Evolutionary conservation across 2,888 invertebrate genomes (phyloP).

Genomic region (Aleiodes testaceus): DNA sequence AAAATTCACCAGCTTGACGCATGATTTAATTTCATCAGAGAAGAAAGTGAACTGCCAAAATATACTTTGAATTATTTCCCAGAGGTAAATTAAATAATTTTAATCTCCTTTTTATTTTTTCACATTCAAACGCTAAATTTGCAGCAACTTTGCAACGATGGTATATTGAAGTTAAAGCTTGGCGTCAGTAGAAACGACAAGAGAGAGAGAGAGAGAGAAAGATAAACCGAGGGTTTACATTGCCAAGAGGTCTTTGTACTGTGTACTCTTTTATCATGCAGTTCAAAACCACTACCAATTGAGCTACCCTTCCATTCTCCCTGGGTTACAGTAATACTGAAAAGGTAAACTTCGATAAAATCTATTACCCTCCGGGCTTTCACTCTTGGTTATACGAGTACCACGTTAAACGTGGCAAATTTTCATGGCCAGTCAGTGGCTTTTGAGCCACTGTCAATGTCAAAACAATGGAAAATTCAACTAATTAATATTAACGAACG

Average conservation of each 20-base stretch:
- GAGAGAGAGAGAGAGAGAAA: slow-evolving; percentile 2
- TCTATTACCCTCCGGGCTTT: slow-evolving; percentile 26
- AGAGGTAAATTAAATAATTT: neutral
- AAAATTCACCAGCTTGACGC: slow-evolving; percentile 2
- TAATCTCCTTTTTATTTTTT: neutral
- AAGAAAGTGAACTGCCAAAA: slow-evolving; percentile 4
- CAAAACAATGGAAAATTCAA: slow-evolving; percentile 49
- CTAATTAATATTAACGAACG: slow-evolving; percentile 46
- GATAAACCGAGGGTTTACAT: neutral
- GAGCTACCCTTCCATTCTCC: neutral
- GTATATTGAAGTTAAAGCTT: neutral
- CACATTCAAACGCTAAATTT: neutral
- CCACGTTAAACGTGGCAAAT: slow-evolving; percentile 3
- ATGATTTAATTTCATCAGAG: slow-evolving; percentile 10
- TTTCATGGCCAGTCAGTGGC: slow-evolving; percentile 24
- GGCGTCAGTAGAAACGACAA: neutral
- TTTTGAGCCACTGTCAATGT: slow-evolving; percentile 46
- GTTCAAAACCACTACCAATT: slow-evolving; percentile 19
- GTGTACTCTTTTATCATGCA: slow-evolving; percentile 11
- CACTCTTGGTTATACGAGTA: slow-evolving; percentile 5
- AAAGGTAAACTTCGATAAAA: slow-evolving; percentile 36
- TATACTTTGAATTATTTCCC: neutral
- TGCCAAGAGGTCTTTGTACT: slow-evolving; percentile 11
- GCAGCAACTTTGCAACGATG: neutral
- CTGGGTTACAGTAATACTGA: slow-evolving; percentile 22